Base-by-base conservation (phyloP, 2,113 vertebrate genomes). In the Blennius ocellaris region DNA sequence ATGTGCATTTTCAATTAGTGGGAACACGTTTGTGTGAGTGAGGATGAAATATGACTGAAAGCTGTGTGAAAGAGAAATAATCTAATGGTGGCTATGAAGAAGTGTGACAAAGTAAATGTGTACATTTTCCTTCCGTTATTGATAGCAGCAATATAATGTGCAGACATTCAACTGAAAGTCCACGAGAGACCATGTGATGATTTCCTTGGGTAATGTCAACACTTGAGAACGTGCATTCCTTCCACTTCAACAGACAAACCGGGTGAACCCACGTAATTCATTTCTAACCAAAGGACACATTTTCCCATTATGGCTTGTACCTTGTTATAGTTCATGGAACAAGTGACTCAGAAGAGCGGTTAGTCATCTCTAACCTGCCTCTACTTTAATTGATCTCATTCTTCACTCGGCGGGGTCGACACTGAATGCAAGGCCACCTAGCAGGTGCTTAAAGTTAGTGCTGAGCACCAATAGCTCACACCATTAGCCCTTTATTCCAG, bases 391-490 rank as follows among this genome's bases (percentile, higher is more conserved):
- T 86, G 70, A 81, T 83, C 83, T 70, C 51, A 88, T 86, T 85
- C 58, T 40, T 87, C 78, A 81, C 76, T 73, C 12, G 8, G 10
- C 6, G 1, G 62, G 64, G 61, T 81, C 11, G 17, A 59, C 37
- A 49, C 67, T 71, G 58, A 82, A 84, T 62, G 54, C 74, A 66
- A 76, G 82, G 80, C 80, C 65, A 63, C 15, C 6, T 63, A 73
- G 68, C 72, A 76, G 71, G 66, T 72, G 83, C 80, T 86, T 68
- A 76, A 78, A 87, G 69, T 80, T 80, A 30, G 67, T 51, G n/a
- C 60, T 78, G 67, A 87, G 69, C 71, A 81, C 81, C 82, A 87
- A 90, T 85, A 85, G 76, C 61, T 85, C 81, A 88, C 64, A 83
- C 76, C 81, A 81, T 91, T 92, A 87, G 78, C 43, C 72, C 59